Conservation (phyloP, 2,888 invertebrate species). For the Dione juno region DNA sequence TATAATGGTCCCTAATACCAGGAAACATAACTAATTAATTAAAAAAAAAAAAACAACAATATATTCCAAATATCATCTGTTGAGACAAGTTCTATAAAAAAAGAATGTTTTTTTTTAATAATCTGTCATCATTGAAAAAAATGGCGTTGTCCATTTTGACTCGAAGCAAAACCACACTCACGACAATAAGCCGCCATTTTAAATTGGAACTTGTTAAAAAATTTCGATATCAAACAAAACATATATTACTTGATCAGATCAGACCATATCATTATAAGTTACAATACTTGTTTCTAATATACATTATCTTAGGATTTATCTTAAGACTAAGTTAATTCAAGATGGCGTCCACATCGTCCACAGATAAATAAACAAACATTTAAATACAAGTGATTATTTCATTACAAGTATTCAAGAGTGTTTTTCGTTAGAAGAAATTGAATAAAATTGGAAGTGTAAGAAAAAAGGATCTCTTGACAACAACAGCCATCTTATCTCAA, state of each 20-base stretch:
- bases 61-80: too few relatives aligned
- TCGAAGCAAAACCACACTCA: not conserved
- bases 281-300: not conserved
- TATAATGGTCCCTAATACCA: slow-evolving; percentile 1
- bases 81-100: too few relatives aligned
- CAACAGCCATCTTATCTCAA: not conserved
- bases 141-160: not conserved
- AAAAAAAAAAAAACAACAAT: not conserved
- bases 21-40: too few relatives aligned
- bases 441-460: too few relatives aligned
- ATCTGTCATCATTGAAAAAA: not conserved
- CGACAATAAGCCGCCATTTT: not conserved
- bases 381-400: not conserved
- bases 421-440: too few relatives aligned
- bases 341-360: not conserved
- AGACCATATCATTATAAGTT: not conserved
- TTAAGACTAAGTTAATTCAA: not conserved
- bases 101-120: not conserved
- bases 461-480: not conserved
- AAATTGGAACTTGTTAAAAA: not conserved
- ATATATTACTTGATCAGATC: not conserved
- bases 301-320: not conserved
- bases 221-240: not conserved
- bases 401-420: too few relatives aligned
- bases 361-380: not conserved